These are phyloP conservation scores for Epinotia bilunana DNA, from an alignment of 2,888 invertebrate species.

Conservation along the genomic window DNA sequence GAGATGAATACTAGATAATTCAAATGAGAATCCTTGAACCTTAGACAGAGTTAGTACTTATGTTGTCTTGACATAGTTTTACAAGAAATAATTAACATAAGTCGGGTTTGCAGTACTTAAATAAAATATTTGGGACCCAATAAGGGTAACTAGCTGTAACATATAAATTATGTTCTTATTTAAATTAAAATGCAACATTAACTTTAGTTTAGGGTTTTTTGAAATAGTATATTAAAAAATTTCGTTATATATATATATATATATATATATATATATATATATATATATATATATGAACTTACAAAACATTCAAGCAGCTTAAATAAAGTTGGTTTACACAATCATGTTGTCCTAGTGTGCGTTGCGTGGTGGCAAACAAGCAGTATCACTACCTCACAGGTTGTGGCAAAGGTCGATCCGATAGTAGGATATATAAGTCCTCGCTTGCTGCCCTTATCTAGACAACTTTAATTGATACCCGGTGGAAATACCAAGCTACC, in stretches of 20 bases:
- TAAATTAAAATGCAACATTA: no score
- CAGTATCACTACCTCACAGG: no score
- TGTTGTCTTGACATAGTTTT: constrained; percentile 19
- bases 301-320: no score
- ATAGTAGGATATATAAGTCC: constrained; percentile 16
- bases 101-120: not conserved
- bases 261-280: no score
- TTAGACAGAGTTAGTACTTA: not conserved
- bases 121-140: not conserved
- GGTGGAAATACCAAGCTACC: constrained; percentile 17
- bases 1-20: constrained; percentile 15
- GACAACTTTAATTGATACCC: constrained; percentile 33
- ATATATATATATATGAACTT: no score
- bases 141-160: no score
- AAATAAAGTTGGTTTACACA: no score
- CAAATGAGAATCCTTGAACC: constrained; percentile 14
- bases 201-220: no score
- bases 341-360: no score
- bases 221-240: no score
- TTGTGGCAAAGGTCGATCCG: constrained; percentile 23
- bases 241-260: no score
- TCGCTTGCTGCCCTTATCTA: constrained; percentile 22
- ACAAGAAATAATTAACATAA: not conserved
- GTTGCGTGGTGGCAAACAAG: not conserved
- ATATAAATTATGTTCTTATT: no score